phyloP scores from a whole-genome alignment of 2,888 invertebrate species.

The Pyrrhosoma nymphula region DNA sequence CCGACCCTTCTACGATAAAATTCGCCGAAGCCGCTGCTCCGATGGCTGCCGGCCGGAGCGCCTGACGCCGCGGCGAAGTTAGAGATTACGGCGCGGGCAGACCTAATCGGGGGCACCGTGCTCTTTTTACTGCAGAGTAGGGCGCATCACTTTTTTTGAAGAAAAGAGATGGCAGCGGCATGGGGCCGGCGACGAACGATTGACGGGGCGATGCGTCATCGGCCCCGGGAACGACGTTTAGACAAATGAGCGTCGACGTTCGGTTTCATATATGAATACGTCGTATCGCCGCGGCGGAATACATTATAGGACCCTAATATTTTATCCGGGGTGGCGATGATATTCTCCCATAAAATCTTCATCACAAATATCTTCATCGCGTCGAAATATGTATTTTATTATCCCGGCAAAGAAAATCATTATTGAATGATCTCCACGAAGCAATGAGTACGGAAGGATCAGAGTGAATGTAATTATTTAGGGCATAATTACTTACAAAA shows the following conservation, averaged over 20 bases:
- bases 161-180: background rate
- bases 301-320: background rate
- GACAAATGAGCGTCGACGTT: constrained; percentile 44
- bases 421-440: no score
- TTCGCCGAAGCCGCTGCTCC: background rate
- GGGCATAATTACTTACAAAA: no score
- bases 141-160: background rate
- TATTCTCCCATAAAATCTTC: background rate
- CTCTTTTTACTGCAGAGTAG: background rate
- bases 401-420: no score
- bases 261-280: constrained; percentile 47
- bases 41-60: background rate
- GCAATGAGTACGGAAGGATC: no score
- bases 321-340: background rate
- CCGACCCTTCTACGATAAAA: background rate
- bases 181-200: background rate
- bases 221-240: background rate
- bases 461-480: no score
- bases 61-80: background rate
- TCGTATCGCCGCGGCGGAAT: background rate
- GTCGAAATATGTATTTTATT: background rate
- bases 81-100: background rate
- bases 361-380: background rate
- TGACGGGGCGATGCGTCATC: background rate
- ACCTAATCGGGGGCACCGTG: background rate